Conservation (phyloP, 2,888 invertebrate species). For the Eilema caniola region DNA sequence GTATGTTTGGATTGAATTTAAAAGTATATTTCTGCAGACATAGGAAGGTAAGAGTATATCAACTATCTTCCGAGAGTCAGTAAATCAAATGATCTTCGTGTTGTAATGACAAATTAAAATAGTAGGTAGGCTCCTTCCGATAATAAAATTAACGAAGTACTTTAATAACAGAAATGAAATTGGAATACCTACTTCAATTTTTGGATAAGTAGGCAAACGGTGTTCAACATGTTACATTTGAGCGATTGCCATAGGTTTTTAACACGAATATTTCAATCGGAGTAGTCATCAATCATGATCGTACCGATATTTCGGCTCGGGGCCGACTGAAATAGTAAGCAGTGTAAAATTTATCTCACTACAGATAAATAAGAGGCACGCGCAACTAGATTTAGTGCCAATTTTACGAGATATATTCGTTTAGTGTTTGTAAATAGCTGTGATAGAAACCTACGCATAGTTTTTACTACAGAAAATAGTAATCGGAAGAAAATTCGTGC, state of each 20-base stretch:
- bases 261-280: neutral
- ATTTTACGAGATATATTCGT: conserved; percentile 8
- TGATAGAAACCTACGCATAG: neutral
- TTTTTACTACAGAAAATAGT: neutral
- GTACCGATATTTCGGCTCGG: neutral
- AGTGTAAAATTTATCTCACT: conserved; percentile 1
- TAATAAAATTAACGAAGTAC: too few species aligned
- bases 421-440: conserved; percentile 5
- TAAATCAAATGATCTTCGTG: too few species aligned
- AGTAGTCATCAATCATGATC: conserved; percentile 1
- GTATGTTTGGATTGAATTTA: too few species aligned
- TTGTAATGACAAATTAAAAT: too few species aligned
- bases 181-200: too few species aligned
- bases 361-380: conserved; percentile 30
- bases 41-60: too few species aligned
- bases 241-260: conserved; percentile 2
- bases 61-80: too few species aligned
- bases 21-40: too few species aligned
- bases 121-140: too few species aligned
- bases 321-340: neutral
- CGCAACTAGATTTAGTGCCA: conserved; percentile 32
- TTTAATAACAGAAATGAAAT: too few species aligned
- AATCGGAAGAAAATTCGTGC: too few species aligned
- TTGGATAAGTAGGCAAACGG: too few species aligned
- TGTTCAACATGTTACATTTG: neutral